A percentile compares a stretch with the other conserved stretches of the same genome.
Conservation (phyloP, 2,888 invertebrate genomes). For the Agriopis aurantiaria region DNA sequence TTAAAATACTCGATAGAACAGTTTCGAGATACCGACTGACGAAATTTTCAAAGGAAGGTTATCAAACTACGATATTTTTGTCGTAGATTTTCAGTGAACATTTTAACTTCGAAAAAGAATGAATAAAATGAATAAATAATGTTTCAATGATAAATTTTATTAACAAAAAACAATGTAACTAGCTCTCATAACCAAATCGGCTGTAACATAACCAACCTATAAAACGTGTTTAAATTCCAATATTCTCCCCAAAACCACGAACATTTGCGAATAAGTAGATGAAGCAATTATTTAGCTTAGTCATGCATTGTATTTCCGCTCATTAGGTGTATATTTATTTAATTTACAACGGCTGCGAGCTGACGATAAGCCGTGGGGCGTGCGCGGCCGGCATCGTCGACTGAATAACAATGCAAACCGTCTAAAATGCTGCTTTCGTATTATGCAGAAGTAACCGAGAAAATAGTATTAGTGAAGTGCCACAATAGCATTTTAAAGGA, state of each 20-base stretch:
- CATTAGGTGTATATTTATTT: slow-evolving; percentile 86
- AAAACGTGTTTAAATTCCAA: slow-evolving; percentile 37
- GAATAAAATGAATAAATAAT: no score
- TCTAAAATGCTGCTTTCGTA: slow-evolving; percentile 73
- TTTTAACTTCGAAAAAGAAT: no score
- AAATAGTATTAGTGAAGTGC: slow-evolving; percentile 51
- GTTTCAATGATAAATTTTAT: no score
- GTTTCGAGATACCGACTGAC: no score
- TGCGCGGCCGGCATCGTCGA: slow-evolving; percentile 76
- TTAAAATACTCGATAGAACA: no score
- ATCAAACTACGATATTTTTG: no score
- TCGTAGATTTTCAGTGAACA: no score
- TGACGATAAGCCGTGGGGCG: slow-evolving; percentile 83
- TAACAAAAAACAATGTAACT: no score
- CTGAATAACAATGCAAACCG: slow-evolving; percentile 83
- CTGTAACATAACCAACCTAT: slow-evolving; percentile 20
- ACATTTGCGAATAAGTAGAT: slow-evolving; percentile 65
- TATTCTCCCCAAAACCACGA: slow-evolving; percentile 40
- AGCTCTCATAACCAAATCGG: neutral
- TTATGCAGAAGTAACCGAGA: slow-evolving; percentile 58
- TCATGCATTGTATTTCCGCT: slow-evolving; percentile 85
- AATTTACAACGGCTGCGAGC: slow-evolving; percentile 84
- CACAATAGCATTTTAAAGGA: slow-evolving; percentile 60
- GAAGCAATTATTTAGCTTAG: slow-evolving; percentile 82
- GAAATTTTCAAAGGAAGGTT: no score